These are phyloP conservation scores for Palythoa grandiflora DNA, from an alignment of 92 coral and sea anemone genomes.

Conservation along the genomic window DNA sequence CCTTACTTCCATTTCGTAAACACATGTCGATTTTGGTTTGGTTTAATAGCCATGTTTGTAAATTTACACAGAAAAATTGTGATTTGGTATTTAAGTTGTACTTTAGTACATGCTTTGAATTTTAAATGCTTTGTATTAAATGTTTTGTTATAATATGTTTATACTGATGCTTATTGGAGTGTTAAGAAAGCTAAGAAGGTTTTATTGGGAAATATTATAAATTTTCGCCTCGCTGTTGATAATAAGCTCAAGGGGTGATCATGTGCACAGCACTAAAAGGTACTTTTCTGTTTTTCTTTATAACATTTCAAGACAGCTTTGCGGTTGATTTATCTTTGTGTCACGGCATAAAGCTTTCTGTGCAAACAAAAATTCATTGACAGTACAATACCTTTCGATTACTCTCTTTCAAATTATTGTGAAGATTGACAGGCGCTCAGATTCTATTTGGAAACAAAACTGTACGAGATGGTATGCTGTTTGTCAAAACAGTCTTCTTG, in stretches of 20 bases:
- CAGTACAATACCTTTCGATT: background rate
- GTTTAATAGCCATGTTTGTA: background rate
- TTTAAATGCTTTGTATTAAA: background rate
- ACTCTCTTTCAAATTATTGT: background rate
- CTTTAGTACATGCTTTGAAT: background rate
- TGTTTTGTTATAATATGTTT: background rate
- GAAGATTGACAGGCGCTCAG: background rate
- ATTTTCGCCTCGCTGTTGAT: background rate
- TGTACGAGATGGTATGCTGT: background rate
- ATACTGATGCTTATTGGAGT: background rate
- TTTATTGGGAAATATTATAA: background rate
- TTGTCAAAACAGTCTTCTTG: slow-evolving; percentile 1
- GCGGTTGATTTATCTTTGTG: background rate
- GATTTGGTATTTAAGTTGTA: background rate
- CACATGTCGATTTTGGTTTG: background rate
- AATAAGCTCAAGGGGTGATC: background rate
- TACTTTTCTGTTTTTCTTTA: background rate
- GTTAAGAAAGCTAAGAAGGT: background rate
- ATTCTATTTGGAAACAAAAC: background rate
- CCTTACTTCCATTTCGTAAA: background rate
- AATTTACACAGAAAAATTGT: background rate
- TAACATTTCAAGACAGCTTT: background rate
- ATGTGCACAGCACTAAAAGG: background rate
- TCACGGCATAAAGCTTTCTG: background rate
- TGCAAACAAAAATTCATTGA: background rate